Conservation (phyloP, 2,888 invertebrate species). For the Bursaphelenchus okinawaensis region DNA sequence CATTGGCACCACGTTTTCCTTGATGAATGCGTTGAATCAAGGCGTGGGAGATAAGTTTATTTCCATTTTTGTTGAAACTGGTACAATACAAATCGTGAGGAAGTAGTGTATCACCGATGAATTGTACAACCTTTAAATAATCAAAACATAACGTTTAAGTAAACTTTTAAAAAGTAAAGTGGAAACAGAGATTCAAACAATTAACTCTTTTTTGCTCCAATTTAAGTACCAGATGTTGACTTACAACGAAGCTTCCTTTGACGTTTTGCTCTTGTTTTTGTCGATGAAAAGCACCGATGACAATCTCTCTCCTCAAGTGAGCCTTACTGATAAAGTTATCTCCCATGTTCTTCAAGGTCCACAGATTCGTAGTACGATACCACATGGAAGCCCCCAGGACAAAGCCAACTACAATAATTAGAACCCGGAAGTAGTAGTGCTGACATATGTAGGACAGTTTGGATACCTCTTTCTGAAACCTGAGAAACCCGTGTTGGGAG, state of each 20-base stretch:
- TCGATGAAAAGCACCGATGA: conserved; percentile 52
- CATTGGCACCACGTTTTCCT: conserved; percentile 48
- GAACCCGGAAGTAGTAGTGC: conserved; percentile 30
- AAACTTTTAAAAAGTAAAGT: too few species aligned
- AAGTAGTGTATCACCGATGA: conserved; percentile 45
- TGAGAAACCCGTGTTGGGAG: too few species aligned
- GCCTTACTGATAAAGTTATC: conserved; percentile 48
- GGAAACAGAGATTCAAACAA: too few species aligned
- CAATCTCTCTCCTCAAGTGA: conserved; percentile 44
- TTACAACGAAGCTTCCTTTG: conserved; percentile 45
- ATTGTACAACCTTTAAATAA: conserved; percentile 44
- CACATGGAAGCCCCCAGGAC: conserved; percentile 41
- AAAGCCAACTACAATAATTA: conserved; percentile 35
- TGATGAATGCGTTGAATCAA: conserved; percentile 38
- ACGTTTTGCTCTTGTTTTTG: conserved; percentile 46
- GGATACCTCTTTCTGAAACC: not conserved
- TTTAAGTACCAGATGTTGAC: too few species aligned
- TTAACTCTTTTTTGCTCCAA: too few species aligned
- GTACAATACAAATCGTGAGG: conserved; percentile 46
- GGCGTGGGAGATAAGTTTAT: conserved; percentile 22
- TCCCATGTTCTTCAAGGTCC: conserved; percentile 55
- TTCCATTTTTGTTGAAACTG: conserved; percentile 24
- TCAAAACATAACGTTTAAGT: not conserved
- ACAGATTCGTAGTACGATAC: conserved; percentile 53
- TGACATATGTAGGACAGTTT: not conserved